Evolutionary conservation across 2,797 vertebrate genomes (phyloP), one percentile per base, ranked within the genome.

Genomic region (Serranus cabrilla): DNA sequence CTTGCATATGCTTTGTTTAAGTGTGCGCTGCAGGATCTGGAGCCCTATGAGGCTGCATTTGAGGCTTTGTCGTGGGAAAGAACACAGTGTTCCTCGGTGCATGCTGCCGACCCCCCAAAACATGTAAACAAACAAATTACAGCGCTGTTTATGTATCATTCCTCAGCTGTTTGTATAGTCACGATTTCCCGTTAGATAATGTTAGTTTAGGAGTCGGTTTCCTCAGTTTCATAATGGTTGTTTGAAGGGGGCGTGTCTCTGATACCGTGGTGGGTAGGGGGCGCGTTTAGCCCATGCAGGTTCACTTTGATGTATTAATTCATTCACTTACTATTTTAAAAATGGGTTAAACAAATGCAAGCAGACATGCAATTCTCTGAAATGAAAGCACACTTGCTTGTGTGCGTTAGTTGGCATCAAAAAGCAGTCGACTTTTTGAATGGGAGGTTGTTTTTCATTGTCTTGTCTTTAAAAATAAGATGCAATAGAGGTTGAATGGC

Each of bases 31-130:
- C 60, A 42, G 58, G 20, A 31, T 23, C 8, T 11, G 14, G 5
- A 55, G 46, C 4, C 1, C 3, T 18, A 0, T 51, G 17, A 0
- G 18, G 9, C 42, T 11, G 12, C 25, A 1, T 39, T 31, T n/a
- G 1, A 58, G n/a, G 8, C 59, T 6, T 1, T 61, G 55, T 58
- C 0, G 64, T 76, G 55, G 49, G 66, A 79, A 71, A 71, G 68
- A 64, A 81, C 82, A 80, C 31, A 23, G 2, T 85, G 77, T 78
- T 70, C 84, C 52, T 69, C 9, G 0, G 18, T 42, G 37, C 61
- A 34, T 17, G 16, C 34, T 23, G 34, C 43, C 81, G 18, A 27
- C n/a, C 55, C 31, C 21, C 1, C 7, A 14, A 47, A 66, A 27
- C 16, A 18, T 49, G 31, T 2, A 46, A 74, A 74, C 58, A 78